Evolutionary conservation across 2,888 invertebrate genomes (phyloP).

Genomic region (Hofmannophila pseudospretella): DNA sequence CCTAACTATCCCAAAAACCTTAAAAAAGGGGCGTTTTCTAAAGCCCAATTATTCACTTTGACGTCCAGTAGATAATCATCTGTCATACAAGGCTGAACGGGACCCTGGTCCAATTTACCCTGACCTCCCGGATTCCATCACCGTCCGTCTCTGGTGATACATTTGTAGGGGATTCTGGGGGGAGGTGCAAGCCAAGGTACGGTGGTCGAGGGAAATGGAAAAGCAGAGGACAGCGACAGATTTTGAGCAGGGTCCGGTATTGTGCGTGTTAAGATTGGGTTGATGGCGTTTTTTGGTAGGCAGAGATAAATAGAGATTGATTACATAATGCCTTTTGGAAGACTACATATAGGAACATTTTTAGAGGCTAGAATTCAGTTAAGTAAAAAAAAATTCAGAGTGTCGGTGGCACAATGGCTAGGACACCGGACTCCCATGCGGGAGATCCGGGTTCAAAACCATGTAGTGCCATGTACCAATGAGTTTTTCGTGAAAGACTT

Average conservation of each 20-base stretch:
- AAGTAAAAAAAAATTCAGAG: too few relatives aligned
- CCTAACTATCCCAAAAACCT: constrained; percentile 32
- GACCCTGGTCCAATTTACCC: constrained; percentile 38
- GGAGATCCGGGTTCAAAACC: too few relatives aligned
- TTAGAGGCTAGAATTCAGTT: neutral
- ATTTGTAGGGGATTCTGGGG: constrained; percentile 13
- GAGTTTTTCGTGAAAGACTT: too few relatives aligned
- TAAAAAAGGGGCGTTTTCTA: constrained; percentile 46
- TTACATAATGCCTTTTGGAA: neutral
- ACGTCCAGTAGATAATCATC: constrained; percentile 75
- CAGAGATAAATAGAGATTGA: constrained; percentile 28
- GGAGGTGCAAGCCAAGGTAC: constrained; percentile 23
- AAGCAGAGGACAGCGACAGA: constrained; percentile 50
- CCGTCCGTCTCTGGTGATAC: constrained; percentile 19
- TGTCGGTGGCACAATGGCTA: too few relatives aligned
- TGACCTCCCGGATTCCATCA: constrained; percentile 38
- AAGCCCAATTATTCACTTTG: constrained; percentile 76
- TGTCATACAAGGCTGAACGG: constrained; percentile 64
- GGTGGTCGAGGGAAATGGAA: constrained; percentile 42
- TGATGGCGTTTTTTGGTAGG: constrained; percentile 47
- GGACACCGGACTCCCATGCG: too few relatives aligned
- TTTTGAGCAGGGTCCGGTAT: constrained; percentile 54
- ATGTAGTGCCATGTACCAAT: too few relatives aligned
- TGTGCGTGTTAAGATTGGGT: constrained; percentile 62
- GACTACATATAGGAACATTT: neutral